phyloP scores from a whole-genome alignment of 23 tunicate genomes.

The Trididemnum nubilum region DNA sequence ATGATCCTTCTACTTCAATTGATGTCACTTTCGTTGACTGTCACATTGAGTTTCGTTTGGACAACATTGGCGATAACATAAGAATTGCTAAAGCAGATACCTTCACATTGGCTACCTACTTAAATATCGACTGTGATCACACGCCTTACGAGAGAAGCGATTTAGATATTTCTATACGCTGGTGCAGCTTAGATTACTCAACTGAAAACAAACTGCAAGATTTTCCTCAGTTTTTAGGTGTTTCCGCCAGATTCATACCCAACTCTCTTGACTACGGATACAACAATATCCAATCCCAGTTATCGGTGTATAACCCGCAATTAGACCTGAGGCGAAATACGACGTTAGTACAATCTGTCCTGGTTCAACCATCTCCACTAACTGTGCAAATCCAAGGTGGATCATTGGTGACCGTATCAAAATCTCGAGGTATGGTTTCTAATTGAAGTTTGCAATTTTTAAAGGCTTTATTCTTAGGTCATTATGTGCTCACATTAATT shows the following conservation, averaged over 20 bases:
- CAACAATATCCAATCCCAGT: background rate
- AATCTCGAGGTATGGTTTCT: background rate
- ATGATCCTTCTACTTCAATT: background rate
- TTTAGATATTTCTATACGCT: background rate
- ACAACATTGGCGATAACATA: background rate
- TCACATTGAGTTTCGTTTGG: background rate
- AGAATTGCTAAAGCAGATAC: background rate
- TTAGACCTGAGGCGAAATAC: background rate
- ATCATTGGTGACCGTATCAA: background rate
- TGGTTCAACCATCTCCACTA: background rate
- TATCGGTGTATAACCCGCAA: background rate
- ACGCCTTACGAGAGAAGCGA: background rate
- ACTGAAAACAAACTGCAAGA: background rate
- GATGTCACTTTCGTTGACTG: background rate
- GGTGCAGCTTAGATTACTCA: conserved; percentile 6
- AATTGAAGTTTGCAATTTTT: too few relatives aligned
- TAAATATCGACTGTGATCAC: conserved; percentile 4
- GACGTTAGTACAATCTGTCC: background rate
- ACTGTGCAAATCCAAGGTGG: conserved; percentile 6
- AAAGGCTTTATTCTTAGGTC: too few relatives aligned
- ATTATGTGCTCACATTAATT: too few relatives aligned
- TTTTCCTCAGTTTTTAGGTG: conserved; percentile 9
- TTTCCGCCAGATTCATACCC: conserved; percentile 1
- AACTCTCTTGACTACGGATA: conserved; percentile 13
- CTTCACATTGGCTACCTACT: conserved; percentile 10